Base-by-base conservation (phyloP, 2,113 vertebrate species). In the Indicator maculatus region DNA sequence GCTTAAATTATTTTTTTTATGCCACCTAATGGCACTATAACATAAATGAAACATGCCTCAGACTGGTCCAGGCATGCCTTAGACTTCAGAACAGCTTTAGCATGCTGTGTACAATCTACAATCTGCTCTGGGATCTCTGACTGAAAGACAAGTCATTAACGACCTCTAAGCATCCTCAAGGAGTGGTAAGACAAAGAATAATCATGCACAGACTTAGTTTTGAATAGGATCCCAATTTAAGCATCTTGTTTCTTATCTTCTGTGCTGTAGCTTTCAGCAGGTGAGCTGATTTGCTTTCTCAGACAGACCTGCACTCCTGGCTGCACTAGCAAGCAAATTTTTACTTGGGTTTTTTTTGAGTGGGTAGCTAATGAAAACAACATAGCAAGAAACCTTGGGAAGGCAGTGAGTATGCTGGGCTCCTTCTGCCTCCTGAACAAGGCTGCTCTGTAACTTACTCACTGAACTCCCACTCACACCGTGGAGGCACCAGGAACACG, bases 181-280 rank as follows among this genome's bases (percentile, higher is more conserved):
- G 80, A 93, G 33, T 5, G 28, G 31, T 86, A 93, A 96, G 70
- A 95, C 92, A 95, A 96, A 88, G 90, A 75, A 88, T 26, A 94
- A 94, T 92, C 93, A 91, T 4, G 44, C 79, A 64, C 52, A 71
- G 71, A 2, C 47, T 45, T 52, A 0, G 47, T 56, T 93, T 88
- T 93, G 89, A 93, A 93, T 88, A 82, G 64, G 31, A 71, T 86
- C 65, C 39, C 83, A 61, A 94, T 95, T 95, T 79, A 76, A 45
- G 64, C 76, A 66, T 66, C 83, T 75, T 12, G 19, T 65, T 81
- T 60, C 53, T 77, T 36, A 15, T 59, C 50, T 58, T 23, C 8
- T 1, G 24, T 16, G 31, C 45, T 2, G 0, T 16, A 12, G 39
- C 58, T 84, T 94, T 47, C 86, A 82, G 83, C 65, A 89, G 81